Percentiles rank a stretch among this genome's conserved stretches.
Conservation (phyloP, 2,888 invertebrate genomes). For the Sceliomorpha sp. region DNA sequence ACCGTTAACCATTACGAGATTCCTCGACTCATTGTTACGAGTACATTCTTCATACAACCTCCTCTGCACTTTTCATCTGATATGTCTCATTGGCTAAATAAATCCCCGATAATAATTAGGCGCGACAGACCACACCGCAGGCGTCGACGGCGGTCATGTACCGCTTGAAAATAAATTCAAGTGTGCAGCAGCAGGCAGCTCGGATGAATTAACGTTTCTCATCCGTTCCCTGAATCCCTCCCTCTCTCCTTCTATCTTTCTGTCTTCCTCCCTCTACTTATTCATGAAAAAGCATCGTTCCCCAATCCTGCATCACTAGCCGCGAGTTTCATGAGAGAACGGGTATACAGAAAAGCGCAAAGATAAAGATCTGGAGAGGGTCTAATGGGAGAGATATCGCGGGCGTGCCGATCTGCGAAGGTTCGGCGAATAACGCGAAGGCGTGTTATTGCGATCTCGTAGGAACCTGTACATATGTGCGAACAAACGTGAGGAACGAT, state of each 20-base stretch:
- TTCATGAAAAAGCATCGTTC: neutral
- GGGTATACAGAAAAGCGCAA: slow-evolving; percentile 58
- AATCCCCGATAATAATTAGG: slow-evolving; percentile 25
- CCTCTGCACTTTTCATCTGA: slow-evolving; percentile 13
- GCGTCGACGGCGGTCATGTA: slow-evolving; percentile 5
- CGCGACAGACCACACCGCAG: slow-evolving; percentile 14
- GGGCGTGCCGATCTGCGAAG: slow-evolving; percentile 49
- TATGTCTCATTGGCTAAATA: slow-evolving; percentile 15
- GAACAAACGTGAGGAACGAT: slow-evolving; percentile 50
- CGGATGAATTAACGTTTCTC: slow-evolving; percentile 16
- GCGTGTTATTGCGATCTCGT: slow-evolving; percentile 50
- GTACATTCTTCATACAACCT: slow-evolving; percentile 1
- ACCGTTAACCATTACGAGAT: too few species aligned
- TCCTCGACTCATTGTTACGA: neutral
- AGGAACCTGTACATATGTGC: slow-evolving; percentile 51
- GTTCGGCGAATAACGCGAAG: slow-evolving; percentile 51
- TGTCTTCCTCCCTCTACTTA: too few species aligned
- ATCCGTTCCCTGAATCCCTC: neutral
- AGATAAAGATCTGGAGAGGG: slow-evolving; percentile 58
- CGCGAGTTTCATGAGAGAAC: slow-evolving; percentile 38
- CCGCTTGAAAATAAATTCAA: slow-evolving; percentile 13
- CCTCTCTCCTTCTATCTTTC: too few species aligned
- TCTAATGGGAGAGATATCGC: slow-evolving; percentile 56
- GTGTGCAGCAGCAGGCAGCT: neutral
- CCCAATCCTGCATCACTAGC: slow-evolving; percentile 30